Conservation (phyloP, 2,113 vertebrate genomes). For the Mastomys coucha region DNA sequence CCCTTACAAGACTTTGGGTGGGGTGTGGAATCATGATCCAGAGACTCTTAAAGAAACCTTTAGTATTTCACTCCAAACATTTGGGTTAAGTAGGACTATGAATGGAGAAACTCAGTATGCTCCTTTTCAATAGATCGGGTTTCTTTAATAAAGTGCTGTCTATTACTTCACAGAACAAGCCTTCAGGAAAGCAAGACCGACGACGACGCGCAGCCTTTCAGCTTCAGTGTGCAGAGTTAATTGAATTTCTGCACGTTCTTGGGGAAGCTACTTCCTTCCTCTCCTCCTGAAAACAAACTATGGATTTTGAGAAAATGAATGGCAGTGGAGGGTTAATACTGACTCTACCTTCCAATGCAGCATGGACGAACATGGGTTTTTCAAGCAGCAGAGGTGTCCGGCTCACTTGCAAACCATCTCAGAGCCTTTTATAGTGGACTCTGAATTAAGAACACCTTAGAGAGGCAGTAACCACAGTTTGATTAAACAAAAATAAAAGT, state of each 20-base stretch:
- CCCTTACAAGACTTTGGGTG: not conserved
- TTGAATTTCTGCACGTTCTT: constrained; percentile 63
- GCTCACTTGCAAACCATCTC: constrained; percentile 22
- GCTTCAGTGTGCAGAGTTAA: constrained; percentile 49
- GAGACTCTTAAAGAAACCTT: constrained; percentile 1
- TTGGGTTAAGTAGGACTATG: not conserved
- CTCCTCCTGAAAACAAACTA: constrained; percentile 12
- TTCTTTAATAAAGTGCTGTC: constrained; percentile 47
- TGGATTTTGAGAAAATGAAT: constrained; percentile 26
- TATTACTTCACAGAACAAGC: constrained; percentile 61
- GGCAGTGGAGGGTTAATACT: constrained; percentile 15
- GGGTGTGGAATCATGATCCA: not conserved
- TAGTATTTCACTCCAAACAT: constrained; percentile 39
- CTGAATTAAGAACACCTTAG: not conserved
- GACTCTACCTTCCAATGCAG: not conserved
- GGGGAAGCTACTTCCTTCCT: not conserved
- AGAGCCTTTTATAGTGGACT: not conserved
- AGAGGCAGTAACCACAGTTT: not conserved
- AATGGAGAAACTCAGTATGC: not conserved
- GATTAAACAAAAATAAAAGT: not conserved
- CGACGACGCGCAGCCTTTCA: constrained; percentile 12
- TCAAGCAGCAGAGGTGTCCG: not conserved
- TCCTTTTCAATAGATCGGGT: constrained; percentile 27
- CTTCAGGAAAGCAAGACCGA: not conserved
- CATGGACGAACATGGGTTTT: not conserved